Evolutionary conservation across 2,797 vertebrate species (phyloP).

Genomic region (Anguilla anguilla): DNA sequence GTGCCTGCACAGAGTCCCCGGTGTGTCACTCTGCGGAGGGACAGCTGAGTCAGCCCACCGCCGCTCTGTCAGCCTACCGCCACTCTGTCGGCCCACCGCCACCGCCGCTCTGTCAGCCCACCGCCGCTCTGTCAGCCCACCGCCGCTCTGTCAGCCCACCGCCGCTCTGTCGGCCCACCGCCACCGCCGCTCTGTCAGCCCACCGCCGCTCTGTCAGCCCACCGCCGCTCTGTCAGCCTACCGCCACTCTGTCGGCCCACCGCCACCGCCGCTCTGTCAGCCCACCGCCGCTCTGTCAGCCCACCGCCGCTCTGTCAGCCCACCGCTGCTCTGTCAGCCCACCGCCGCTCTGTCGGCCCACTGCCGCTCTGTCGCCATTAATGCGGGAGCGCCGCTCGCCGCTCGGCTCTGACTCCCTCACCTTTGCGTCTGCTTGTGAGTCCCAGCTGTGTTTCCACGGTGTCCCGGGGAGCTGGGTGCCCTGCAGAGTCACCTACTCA

Average conservation of each 20-base stretch:
- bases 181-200: too few relatives aligned
- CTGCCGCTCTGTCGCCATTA: neutral
- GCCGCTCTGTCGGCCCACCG: neutral
- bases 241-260: too few relatives aligned
- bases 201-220: too few relatives aligned
- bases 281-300: neutral
- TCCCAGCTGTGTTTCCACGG: neutral
- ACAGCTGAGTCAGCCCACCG: slow-evolving; percentile 12
- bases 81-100: neutral
- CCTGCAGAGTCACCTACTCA: neutral
- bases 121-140: neutral
- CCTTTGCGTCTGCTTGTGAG: neutral
- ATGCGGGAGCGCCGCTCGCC: neutral
- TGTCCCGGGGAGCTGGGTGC: neutral
- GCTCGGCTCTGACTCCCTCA: too few relatives aligned
- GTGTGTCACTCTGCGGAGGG: neutral
- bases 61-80: neutral
- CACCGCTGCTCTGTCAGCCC: too few relatives aligned
- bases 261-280: neutral
- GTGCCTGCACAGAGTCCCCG: neutral
- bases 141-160: neutral
- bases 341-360: neutral
- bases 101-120: too few relatives aligned
- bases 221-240: neutral
- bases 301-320: neutral